A percentile compares a stretch with the other conserved stretches of the same genome.
phyloP scores from a whole-genome alignment of 2,888 invertebrate genomes.

The Dione vanillae region DNA sequence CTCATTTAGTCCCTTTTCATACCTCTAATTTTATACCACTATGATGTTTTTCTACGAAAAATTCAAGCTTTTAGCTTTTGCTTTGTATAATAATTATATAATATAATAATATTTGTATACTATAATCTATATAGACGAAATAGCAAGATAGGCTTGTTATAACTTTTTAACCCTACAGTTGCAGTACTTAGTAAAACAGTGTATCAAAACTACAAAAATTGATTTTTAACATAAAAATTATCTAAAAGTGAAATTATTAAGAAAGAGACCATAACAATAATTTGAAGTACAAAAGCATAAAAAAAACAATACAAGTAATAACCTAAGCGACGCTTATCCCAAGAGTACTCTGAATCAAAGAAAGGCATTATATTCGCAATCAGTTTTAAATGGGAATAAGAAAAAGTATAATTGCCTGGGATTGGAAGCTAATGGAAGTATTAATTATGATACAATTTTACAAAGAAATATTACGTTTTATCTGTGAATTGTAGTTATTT shows the following conservation, averaged over 20 bases:
- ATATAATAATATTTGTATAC: no score
- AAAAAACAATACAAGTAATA: conserved; percentile 22
- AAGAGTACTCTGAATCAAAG: conserved; percentile 16
- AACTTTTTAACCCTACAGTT: no score
- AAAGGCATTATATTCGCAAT: conserved; percentile 36
- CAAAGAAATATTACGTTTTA: background rate
- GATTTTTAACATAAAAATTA: background rate
- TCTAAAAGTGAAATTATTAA: background rate
- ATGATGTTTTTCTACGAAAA: no score
- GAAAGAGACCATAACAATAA: background rate
- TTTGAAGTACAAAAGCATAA: conserved; percentile 10
- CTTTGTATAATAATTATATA: no score
- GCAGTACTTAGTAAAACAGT: no score
- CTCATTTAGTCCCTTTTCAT: no score
- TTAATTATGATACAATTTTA: conserved; percentile 25
- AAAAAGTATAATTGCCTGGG: conserved; percentile 21
- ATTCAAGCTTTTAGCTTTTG: no score
- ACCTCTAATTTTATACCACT: no score
- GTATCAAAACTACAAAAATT: background rate
- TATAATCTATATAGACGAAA: no score
- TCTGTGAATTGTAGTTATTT: background rate
- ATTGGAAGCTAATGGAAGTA: conserved; percentile 24
- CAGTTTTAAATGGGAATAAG: conserved; percentile 32
- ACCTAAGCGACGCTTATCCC: conserved; percentile 29
- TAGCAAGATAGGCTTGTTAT: no score